These are phyloP conservation scores for Euura saliciscinereae DNA, from an alignment of 1,140 invertebrate species.

Conservation along the genomic window DNA sequence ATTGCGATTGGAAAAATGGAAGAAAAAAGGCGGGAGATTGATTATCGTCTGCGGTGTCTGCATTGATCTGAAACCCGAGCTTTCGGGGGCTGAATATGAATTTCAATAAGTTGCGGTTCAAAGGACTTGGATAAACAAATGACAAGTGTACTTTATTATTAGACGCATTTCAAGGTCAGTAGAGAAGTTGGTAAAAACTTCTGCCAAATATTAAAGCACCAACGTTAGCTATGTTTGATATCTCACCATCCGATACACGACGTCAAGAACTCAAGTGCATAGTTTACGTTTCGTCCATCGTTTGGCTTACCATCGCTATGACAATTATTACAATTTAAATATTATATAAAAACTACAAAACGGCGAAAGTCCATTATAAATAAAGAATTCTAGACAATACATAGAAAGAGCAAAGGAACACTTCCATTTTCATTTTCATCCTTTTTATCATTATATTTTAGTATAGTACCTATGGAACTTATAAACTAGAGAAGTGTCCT, in stretches of 20 bases:
- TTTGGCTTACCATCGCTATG: slow-evolving; percentile 13
- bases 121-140: slow-evolving; percentile 28
- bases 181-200: slow-evolving; percentile 29
- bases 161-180: slow-evolving; percentile 30
- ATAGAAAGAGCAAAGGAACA: slow-evolving; percentile 13
- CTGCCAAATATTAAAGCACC: slow-evolving; percentile 27
- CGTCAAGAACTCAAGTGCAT: slow-evolving; percentile 26
- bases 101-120: not conserved
- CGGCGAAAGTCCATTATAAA: slow-evolving; percentile 12
- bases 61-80: too few species aligned
- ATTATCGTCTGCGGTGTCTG: too few species aligned
- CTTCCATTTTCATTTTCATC: slow-evolving; percentile 13
- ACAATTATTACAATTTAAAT: not conserved
- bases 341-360: not conserved
- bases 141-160: slow-evolving; percentile 19
- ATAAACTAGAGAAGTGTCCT: slow-evolving; percentile 52
- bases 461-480: slow-evolving; percentile 43
- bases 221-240: slow-evolving; percentile 27
- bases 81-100: too few species aligned
- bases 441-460: slow-evolving; percentile 38
- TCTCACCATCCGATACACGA: slow-evolving; percentile 21
- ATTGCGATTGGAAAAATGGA: not conserved
- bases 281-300: not conserved
- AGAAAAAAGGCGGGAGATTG: too few species aligned
- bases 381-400: slow-evolving; percentile 12